Evolutionary conservation across 2,888 invertebrate species (phyloP), one percentile per base, ranked within the genome.

Genomic region (Falcaria lacertinaria): DNA sequence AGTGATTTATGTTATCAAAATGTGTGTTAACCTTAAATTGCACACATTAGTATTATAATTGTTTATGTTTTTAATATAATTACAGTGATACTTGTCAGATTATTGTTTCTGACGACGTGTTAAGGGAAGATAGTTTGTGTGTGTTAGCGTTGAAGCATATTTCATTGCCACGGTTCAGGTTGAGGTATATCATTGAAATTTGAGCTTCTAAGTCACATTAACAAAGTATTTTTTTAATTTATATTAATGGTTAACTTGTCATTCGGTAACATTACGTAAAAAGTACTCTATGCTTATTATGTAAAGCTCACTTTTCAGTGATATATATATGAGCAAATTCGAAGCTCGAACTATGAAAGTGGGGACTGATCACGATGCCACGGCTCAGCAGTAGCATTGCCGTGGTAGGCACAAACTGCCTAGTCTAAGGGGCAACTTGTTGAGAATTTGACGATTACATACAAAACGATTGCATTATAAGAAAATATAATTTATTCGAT

Each of bases 401-500:
- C 63, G 64, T 66, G 60, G 68, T 73, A 80, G 82, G 87, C 88
- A 87, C 88, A 88, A 88, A 84, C 58, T 74, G 70, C 73, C 69
- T 74, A 77, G 71, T 64, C 48, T 79, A 77, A 76, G 70, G n/a
- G 56, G 60, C 64, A 78, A 80, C 60, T 73, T 80, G 78, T 85
- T 81, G 79, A 82, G 76, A 80, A 73, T 64, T 79, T 86, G 87
- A 86, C 86, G 73, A 80, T 79, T 70, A 80, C 72, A 74, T 76
- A 71, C 77, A 77, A 78, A 70, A 80, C 76, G 72, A 85, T 82
- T 82, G 77, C 84, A 81, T 68, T 69, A 77, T 77, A 77, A 78
- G 74, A 83, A 81, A 83, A 85, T 87, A 87, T 87, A 88, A 88
- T 81, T 88, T 87, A 88, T 87, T 87, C 78, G 74, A 77, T 69